A percentile compares a stretch with the other conserved stretches of the same genome.
phyloP scores from a whole-genome alignment of 2,888 invertebrate species.

The Ichneumoninae sp. region DNA sequence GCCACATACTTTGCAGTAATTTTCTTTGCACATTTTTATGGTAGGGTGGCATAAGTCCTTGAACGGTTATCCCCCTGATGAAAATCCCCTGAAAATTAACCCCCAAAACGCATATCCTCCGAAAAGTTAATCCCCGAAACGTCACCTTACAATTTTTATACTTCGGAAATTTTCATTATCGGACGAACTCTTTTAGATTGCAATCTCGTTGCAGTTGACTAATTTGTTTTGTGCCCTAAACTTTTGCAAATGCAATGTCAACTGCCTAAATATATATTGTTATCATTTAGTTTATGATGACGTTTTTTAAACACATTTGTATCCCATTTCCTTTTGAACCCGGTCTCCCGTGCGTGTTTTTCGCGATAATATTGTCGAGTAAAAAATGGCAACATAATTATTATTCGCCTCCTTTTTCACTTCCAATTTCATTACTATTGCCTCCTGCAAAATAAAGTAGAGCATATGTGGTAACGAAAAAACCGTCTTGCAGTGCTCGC shows the following conservation, averaged over 20 bases:
- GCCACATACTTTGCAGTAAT: neutral
- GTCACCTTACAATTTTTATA: neutral
- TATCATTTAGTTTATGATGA: neutral
- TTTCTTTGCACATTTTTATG: neutral
- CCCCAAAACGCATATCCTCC: no score
- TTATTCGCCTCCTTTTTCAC: neutral
- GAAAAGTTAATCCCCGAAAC: no score
- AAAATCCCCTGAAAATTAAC: no score
- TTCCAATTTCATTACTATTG: constrained; percentile 2
- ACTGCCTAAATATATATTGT: neutral
- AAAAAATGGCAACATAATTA: neutral
- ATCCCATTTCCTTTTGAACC: neutral
- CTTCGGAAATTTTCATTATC: neutral
- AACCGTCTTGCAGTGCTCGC: neutral
- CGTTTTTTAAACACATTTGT: neutral
- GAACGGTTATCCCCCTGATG: no score
- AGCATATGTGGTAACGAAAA: neutral
- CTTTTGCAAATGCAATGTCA: no score
- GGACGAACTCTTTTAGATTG: neutral
- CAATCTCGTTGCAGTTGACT: neutral
- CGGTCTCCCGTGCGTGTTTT: neutral
- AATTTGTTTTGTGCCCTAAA: neutral
- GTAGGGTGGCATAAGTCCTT: no score
- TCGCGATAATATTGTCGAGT: neutral
- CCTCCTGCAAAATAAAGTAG: neutral